Evolutionary conservation across 2,888 invertebrate species (phyloP).

Genomic region (Caenorhabditis sp.): DNA sequence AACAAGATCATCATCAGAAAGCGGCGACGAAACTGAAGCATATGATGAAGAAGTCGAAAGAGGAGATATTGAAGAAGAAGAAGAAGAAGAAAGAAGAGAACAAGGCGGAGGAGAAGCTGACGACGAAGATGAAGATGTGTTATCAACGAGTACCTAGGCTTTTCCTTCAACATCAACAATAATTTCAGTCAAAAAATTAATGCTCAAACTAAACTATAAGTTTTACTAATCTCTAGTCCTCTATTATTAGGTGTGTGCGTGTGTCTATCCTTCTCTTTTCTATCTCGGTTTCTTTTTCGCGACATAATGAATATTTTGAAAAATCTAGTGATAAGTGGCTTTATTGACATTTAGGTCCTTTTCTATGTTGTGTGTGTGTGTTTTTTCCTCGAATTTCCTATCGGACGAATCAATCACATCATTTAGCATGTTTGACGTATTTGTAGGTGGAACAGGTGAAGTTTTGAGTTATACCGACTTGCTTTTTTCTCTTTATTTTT

Average conservation of each 20-base stretch:
- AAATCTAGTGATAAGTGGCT: neutral
- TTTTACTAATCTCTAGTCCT: neutral
- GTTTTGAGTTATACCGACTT: no score
- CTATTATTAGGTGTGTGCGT: neutral
- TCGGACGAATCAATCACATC: neutral
- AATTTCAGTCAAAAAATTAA: neutral
- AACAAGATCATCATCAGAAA: neutral
- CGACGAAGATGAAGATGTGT: neutral
- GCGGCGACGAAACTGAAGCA: slow-evolving; percentile 1
- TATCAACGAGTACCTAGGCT: neutral
- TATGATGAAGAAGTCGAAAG: neutral
- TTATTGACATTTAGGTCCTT: neutral
- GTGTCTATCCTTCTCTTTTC: neutral
- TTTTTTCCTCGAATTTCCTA: neutral
- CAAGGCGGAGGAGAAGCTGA: neutral
- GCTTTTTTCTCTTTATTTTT: no score
- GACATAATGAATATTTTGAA: slow-evolving; percentile 1
- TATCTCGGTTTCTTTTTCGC: neutral
- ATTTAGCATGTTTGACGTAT: neutral
- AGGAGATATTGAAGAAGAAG: neutral
- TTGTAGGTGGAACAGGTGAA: neutral
- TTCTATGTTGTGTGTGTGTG: neutral
- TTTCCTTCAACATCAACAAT: neutral
- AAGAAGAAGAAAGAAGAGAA: neutral
- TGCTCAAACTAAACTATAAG: neutral